Evolutionary conservation across 30 jellyfish, hydroid and myxozoan genomes (phyloP), one percentile per base, ranked within the genome.

Genomic region (Morbakka virulenta): DNA sequence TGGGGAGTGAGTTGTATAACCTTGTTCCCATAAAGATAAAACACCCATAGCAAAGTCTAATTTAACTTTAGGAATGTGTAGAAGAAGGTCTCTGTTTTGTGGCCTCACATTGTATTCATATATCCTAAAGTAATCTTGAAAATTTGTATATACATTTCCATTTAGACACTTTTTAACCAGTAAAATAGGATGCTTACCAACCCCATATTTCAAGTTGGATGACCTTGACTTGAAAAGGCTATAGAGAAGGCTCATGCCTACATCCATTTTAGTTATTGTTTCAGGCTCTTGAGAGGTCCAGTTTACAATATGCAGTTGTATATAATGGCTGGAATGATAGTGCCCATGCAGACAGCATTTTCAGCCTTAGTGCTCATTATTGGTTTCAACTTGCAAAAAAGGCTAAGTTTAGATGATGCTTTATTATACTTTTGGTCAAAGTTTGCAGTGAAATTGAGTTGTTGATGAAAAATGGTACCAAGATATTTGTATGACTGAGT

Each of bases 1-100:
- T 78, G 26, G 91, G 85, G 20, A 66, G 77, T n/a, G 80, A 67
- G 84, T 80, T 80, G 71, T 74, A 84, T 35, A 84, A 52, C 75
- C 81, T 84, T 2, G 89, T 89, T 27, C 95, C 89, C 89, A 74
- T 74, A 64, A 50, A 62, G 83, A 84, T 73, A 66, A 73, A 84
- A 32, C 95, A 29, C 52, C 41, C 69, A 62, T 74, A 2, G 95
- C 89, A 48, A 62, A 62, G 62, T 74, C 89, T 1, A 73, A 72
- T 52, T 67, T 63, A 68, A 65, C 89, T 66, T 74, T 84, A 26
- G 95, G 89, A 30, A 73, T 62, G 17, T 32, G 72, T 21, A 70
- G 41, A 0, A 83, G 84, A 52, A 75, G 28, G 33, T 75, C 64
- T 62, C 80, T 74, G 84, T 84, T 74, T 64, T 80, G 64, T 62